Evolutionary conservation across 2,797 vertebrate species (phyloP).

Genomic region (Syngnathus rostellatus): DNA sequence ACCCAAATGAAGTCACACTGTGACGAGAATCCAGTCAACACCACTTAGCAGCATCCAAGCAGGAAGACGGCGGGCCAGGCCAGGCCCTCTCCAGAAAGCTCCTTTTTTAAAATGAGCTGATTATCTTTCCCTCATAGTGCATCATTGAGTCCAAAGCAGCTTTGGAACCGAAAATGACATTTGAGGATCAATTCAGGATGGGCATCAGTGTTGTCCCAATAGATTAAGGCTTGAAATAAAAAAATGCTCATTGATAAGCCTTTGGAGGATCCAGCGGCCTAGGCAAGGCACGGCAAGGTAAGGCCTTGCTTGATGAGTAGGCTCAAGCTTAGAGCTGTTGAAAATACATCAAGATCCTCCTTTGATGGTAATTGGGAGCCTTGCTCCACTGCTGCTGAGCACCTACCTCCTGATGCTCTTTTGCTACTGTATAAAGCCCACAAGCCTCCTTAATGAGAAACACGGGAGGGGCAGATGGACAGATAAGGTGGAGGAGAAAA

Average conservation of each 20-base stretch:
- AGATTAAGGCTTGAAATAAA: not conserved
- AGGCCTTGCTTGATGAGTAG: slow-evolving; percentile 16
- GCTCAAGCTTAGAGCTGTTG: slow-evolving; percentile 33
- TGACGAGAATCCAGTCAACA: not conserved
- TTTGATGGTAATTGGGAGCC: slow-evolving; percentile 58
- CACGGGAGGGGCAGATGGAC: slow-evolving; percentile 29
- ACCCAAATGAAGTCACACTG: not conserved
- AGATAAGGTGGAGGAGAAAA: slow-evolving; percentile 17
- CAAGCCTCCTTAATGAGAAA: slow-evolving; percentile 25
- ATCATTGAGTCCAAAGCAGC: not conserved
- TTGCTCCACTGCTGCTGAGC: slow-evolving; percentile 34
- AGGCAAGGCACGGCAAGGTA: too few species aligned
- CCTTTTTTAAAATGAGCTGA: not conserved
- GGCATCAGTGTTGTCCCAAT: not conserved
- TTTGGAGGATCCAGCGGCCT: slow-evolving; percentile 19
- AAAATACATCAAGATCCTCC: slow-evolving; percentile 46
- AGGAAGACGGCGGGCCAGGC: too few species aligned
- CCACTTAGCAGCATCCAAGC: too few species aligned
- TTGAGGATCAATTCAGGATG: not conserved
- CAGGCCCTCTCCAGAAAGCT: not conserved
- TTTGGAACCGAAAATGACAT: not conserved
- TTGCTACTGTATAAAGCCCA: slow-evolving; percentile 28
- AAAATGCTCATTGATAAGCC: not conserved
- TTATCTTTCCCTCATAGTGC: not conserved
- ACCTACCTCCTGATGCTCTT: slow-evolving; percentile 38